Conservation (phyloP, 2,888 invertebrate species). For the Ernsta delagoae region DNA sequence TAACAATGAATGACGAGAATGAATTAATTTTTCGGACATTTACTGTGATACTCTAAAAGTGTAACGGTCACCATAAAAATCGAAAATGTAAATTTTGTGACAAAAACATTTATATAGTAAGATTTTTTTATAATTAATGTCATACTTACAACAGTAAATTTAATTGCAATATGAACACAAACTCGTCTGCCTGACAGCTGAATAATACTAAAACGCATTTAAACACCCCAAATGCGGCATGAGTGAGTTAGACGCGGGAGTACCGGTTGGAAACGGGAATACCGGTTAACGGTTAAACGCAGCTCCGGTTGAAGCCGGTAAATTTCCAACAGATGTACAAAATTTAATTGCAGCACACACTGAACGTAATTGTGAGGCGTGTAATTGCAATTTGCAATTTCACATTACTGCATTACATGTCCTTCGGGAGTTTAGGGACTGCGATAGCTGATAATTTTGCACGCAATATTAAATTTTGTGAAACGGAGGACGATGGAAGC, state of each 20-base stretch:
- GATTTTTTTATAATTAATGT: no score
- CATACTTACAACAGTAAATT: no score
- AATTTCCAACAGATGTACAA: background rate
- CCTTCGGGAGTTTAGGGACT: background rate
- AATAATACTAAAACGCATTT: conserved; percentile 2
- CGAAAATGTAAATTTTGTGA: no score
- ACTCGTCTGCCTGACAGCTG: no score
- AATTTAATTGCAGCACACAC: background rate
- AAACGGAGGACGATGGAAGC: no score
- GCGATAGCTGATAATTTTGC: background rate
- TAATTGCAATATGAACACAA: no score
- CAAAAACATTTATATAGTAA: no score
- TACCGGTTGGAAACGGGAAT: background rate
- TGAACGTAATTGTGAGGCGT: background rate
- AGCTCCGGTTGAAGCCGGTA: background rate
- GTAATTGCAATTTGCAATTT: conserved; percentile 9
- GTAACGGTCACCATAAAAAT: no score
- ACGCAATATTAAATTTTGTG: background rate
- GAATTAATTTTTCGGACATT: no score
- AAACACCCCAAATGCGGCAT: background rate
- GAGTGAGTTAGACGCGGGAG: background rate
- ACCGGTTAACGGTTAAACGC: conserved; percentile 5
- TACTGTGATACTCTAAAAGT: no score
- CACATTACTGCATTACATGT: background rate
- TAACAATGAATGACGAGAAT: no score